A percentile compares a stretch with the other conserved stretches of the same genome.
Conservation (phyloP, 1,140 invertebrate species). For the Pantala flavescens region DNA sequence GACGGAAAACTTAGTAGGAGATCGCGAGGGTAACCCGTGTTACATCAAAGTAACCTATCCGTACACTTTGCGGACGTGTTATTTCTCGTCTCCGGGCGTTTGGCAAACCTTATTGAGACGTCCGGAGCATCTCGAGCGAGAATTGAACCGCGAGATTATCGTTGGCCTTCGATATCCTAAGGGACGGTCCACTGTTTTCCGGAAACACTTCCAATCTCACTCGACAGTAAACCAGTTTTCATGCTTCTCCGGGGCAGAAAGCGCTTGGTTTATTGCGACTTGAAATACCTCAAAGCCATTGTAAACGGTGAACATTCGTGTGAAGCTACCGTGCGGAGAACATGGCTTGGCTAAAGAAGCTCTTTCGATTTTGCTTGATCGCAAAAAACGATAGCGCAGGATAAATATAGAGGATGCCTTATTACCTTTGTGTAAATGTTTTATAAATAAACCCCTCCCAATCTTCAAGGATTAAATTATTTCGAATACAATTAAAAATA, state of each 20-base stretch:
- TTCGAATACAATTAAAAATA: no score
- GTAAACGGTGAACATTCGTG: not conserved
- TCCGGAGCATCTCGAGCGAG: not conserved
- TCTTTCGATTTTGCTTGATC: no score
- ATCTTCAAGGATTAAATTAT: no score
- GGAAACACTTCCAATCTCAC: not conserved
- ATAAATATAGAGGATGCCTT: no score
- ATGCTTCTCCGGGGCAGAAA: not conserved
- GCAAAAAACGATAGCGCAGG: no score
- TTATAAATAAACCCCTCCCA: no score
- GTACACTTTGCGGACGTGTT: not conserved
- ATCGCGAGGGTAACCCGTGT: no score
- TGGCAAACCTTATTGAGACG: not conserved
- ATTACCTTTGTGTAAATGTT: no score
- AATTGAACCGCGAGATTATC: not conserved
- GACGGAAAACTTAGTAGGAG: no score
- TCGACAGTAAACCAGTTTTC: constrained; percentile 6
- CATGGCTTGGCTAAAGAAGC: not conserved
- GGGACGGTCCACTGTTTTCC: not conserved
- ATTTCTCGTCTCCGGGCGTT: not conserved
- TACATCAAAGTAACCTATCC: no score
- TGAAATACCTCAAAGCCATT: not conserved
- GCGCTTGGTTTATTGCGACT: not conserved
- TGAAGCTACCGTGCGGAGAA: not conserved
- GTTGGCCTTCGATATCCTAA: not conserved